Evolutionary conservation across 92 coral and sea anemone species (phyloP).

Genomic region (Isaurus tuberculatus): DNA sequence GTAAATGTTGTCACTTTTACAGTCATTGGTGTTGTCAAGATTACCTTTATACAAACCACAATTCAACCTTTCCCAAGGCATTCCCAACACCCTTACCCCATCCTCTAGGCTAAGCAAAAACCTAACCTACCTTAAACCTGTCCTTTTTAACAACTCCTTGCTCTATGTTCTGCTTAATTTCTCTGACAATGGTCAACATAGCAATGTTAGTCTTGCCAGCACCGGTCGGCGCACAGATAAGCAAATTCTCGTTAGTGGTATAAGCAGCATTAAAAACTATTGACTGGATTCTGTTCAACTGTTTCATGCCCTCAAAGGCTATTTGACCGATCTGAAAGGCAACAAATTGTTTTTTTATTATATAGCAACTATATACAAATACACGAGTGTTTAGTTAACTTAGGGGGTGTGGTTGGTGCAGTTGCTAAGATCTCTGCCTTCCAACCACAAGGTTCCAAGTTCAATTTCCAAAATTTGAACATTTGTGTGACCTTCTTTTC

Average conservation of each 20-base stretch:
- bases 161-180: constrained; percentile 88
- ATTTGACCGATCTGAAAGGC: constrained; percentile 76
- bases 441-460: too few relatives aligned
- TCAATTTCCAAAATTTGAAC: too few relatives aligned
- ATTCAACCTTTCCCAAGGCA: not conserved
- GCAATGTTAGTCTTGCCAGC: constrained; percentile 99
- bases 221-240: constrained; percentile 98
- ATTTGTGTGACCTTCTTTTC: too few relatives aligned
- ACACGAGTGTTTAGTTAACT: too few relatives aligned
- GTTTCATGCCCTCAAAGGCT: constrained; percentile 92
- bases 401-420: too few relatives aligned
- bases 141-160: constrained; percentile 95
- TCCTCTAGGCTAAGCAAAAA: too few relatives aligned
- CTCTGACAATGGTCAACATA: constrained; percentile 90
- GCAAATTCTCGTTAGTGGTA: constrained; percentile 90
- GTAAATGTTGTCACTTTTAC: too few relatives aligned
- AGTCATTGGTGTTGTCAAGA: too few relatives aligned
- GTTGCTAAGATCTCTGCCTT: too few relatives aligned
- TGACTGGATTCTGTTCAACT: constrained; percentile 94
- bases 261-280: constrained; percentile 95
- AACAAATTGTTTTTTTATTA: not conserved
- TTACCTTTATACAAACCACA: not conserved
- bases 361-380: too few relatives aligned
- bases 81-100: not conserved
- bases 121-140: constrained; percentile 86